phyloP scores from a whole-genome alignment of 2,888 invertebrate genomes.

The Ypsolopha sequella region DNA sequence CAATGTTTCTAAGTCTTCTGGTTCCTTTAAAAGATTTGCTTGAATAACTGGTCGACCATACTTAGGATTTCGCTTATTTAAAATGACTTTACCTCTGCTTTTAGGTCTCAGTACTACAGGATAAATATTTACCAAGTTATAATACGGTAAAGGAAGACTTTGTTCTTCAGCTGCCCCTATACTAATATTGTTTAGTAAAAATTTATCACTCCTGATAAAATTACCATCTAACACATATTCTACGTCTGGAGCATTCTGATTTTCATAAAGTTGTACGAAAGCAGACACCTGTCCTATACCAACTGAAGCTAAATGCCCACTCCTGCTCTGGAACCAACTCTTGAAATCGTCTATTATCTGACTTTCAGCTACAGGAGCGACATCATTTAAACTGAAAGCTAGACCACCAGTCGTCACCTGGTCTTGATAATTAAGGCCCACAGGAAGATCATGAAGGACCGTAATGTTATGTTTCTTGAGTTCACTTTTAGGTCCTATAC shows the following conservation, averaged over 20 bases:
- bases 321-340: conserved; percentile 53
- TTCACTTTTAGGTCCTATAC: conserved; percentile 48
- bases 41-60: conserved; percentile 57
- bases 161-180: conserved; percentile 51
- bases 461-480: conserved; percentile 48
- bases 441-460: conserved; percentile 40
- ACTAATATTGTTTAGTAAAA: conserved; percentile 54
- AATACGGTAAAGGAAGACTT: conserved; percentile 50
- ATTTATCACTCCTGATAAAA: conserved; percentile 57
- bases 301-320: conserved; percentile 49
- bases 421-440: conserved; percentile 57
- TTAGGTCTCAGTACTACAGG: conserved; percentile 54
- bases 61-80: conserved; percentile 58
- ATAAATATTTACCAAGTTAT: conserved; percentile 54
- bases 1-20: conserved; percentile 53
- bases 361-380: conserved; percentile 35
- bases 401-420: conserved; percentile 59
- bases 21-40: conserved; percentile 56
- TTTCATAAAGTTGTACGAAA: conserved; percentile 55
- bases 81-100: conserved; percentile 51
- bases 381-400: conserved; percentile 45
- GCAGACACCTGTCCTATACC: conserved; percentile 61
- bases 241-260: conserved; percentile 52
- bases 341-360: conserved; percentile 54
- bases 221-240: conserved; percentile 56